phyloP scores from a whole-genome alignment of 1,140 invertebrate species.

The Bombus soroeensis region DNA sequence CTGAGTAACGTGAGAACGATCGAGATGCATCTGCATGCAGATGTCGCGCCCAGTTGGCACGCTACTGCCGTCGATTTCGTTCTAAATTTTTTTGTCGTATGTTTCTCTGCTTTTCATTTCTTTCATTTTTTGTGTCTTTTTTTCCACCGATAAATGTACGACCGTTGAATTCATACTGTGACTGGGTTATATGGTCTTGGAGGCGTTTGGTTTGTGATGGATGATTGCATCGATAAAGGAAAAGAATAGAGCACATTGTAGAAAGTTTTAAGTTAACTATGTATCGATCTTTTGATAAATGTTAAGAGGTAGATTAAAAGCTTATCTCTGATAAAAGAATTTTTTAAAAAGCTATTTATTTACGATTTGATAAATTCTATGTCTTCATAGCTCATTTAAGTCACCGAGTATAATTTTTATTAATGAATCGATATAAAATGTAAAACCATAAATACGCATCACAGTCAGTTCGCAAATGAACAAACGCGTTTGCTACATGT shows the following conservation, averaged over 20 bases:
- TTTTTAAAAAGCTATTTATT: no score
- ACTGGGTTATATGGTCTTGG: neutral
- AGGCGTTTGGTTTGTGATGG: neutral
- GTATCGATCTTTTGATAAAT: neutral
- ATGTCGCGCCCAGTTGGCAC: slow-evolving; percentile 67
- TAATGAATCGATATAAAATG: no score
- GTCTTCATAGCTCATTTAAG: no score
- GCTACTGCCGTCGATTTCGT: slow-evolving; percentile 47
- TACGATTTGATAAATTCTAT: no score
- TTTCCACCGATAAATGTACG: neutral
- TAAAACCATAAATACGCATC: no score
- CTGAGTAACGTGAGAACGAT: slow-evolving; percentile 77
- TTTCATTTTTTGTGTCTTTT: neutral
- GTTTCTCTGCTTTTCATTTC: neutral
- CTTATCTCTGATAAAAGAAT: neutral
- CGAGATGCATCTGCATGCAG: slow-evolving; percentile 68
- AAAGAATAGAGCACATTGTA: no score
- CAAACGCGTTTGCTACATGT: neutral
- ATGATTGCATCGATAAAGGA: neutral
- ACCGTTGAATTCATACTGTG: slow-evolving; percentile 3
- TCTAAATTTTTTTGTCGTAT: slow-evolving; percentile 30
- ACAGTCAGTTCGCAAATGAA: neutral
- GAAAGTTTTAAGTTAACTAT: no score
- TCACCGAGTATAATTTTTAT: no score
- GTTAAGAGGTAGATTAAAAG: neutral